These are phyloP conservation scores for Zoanthus sociatus DNA, from an alignment of 92 coral and sea anemone species.

Conservation along the genomic window DNA sequence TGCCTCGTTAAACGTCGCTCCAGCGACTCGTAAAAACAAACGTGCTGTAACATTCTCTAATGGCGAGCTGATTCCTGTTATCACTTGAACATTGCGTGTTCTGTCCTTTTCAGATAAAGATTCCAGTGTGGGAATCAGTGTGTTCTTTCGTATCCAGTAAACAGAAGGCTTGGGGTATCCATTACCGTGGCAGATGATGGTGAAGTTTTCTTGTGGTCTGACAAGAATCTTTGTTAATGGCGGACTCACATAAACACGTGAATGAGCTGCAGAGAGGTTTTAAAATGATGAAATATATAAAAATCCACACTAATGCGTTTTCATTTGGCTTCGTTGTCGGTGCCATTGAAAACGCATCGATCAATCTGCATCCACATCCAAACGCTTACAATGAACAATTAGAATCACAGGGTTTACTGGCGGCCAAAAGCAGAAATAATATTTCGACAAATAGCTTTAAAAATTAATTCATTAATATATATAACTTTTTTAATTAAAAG, in stretches of 20 bases:
- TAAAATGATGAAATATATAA: too few relatives aligned
- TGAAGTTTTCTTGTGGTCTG: conserved; percentile 20
- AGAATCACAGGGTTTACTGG: too few relatives aligned
- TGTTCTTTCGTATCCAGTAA: background rate
- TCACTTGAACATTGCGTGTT: conserved; percentile 52
- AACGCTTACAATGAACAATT: too few relatives aligned
- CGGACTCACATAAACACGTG: conserved; percentile 33
- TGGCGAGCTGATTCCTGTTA: conserved; percentile 36
- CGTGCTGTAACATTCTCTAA: conserved; percentile 59
- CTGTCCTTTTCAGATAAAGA: background rate
- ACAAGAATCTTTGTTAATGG: conserved; percentile 32
- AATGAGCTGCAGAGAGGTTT: conserved; percentile 42
- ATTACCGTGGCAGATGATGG: conserved; percentile 68
- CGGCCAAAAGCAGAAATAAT: too few relatives aligned
- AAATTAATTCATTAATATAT: too few relatives aligned
- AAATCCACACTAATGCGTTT: too few relatives aligned
- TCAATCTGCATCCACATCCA: too few relatives aligned
- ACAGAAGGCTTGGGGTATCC: conserved; percentile 58
- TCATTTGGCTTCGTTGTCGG: too few relatives aligned
- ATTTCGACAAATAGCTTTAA: too few relatives aligned
- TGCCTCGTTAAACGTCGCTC: conserved; percentile 63
- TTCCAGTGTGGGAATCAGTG: conserved; percentile 7
- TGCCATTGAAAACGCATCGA: too few relatives aligned
- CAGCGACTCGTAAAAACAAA: conserved; percentile 66
- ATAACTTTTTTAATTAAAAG: too few relatives aligned